Evolutionary conservation across 2,113 vertebrate genomes (phyloP).

Genomic region (Mungos mungo): DNA sequence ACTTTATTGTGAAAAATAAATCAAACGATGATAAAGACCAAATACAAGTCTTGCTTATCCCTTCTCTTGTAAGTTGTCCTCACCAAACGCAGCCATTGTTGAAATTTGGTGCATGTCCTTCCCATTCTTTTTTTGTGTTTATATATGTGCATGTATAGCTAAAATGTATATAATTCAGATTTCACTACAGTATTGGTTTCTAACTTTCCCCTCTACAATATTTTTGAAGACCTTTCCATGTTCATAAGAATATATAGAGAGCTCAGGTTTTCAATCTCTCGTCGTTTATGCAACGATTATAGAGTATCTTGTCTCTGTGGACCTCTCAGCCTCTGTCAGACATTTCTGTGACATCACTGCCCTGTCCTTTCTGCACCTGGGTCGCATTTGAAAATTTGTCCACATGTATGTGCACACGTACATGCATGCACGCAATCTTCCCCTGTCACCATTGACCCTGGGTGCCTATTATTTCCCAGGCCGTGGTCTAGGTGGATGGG

Average conservation of each 20-base stretch:
- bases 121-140: background rate
- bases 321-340: background rate
- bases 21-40: background rate
- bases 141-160: background rate
- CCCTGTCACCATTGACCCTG: fast-evolving
- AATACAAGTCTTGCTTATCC: background rate
- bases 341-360: background rate
- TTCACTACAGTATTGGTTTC: background rate
- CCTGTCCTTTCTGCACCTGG: background rate
- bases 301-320: background rate
- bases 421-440: no score
- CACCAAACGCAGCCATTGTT: background rate
- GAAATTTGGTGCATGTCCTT: background rate
- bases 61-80: background rate
- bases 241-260: background rate
- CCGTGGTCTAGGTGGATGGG: background rate
- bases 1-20: background rate
- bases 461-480: background rate
- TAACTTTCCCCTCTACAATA: background rate
- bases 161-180: background rate
- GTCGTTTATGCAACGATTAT: background rate
- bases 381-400: background rate
- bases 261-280: background rate
- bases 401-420: fast-evolving
- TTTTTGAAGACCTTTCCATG: background rate